Conservation (phyloP, 2,888 invertebrate species). For the Oxyscelio sp. region DNA sequence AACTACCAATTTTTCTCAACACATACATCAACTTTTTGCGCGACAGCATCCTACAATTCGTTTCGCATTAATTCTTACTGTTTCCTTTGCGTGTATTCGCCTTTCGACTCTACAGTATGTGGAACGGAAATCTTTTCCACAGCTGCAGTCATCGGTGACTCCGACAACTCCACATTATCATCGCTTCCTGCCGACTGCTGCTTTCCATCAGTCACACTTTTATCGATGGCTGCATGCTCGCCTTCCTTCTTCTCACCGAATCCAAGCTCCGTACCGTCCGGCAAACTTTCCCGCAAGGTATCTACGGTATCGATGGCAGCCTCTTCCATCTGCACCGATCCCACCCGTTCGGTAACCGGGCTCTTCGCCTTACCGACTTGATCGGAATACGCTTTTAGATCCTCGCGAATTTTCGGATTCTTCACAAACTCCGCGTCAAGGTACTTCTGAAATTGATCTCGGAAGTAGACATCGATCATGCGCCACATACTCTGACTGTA, state of each 20-base stretch:
- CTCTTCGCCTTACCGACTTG: slow-evolving; percentile 66
- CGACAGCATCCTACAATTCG: slow-evolving; percentile 20
- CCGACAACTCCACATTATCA: slow-evolving; percentile 50
- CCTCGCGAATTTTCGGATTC: slow-evolving; percentile 84
- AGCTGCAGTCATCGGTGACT: background rate
- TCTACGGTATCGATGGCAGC: slow-evolving; percentile 62
- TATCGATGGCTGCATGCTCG: slow-evolving; percentile 63
- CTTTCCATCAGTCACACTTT: slow-evolving; percentile 71
- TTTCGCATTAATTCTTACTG: slow-evolving; percentile 40
- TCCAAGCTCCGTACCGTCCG: slow-evolving; percentile 17
- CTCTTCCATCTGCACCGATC: slow-evolving; percentile 20
- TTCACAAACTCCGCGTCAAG: slow-evolving; percentile 89
- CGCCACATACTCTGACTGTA: slow-evolving; percentile 92
- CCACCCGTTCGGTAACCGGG: slow-evolving; percentile 40
- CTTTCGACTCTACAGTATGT: slow-evolving; percentile 9
- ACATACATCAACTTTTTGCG: slow-evolving; percentile 29
- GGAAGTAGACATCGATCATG: slow-evolving; percentile 93
- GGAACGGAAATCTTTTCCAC: slow-evolving; percentile 20
- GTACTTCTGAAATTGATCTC: slow-evolving; percentile 91
- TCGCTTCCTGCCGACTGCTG: slow-evolving; percentile 8
- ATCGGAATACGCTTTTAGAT: slow-evolving; percentile 74
- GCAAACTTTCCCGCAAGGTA: slow-evolving; percentile 30
- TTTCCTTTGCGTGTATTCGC: slow-evolving; percentile 49
- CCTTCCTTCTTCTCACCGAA: slow-evolving; percentile 44
- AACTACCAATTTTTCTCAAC: slow-evolving; percentile 38